Conservation (phyloP, 1,140 invertebrate species). For the Euschistus heros region DNA sequence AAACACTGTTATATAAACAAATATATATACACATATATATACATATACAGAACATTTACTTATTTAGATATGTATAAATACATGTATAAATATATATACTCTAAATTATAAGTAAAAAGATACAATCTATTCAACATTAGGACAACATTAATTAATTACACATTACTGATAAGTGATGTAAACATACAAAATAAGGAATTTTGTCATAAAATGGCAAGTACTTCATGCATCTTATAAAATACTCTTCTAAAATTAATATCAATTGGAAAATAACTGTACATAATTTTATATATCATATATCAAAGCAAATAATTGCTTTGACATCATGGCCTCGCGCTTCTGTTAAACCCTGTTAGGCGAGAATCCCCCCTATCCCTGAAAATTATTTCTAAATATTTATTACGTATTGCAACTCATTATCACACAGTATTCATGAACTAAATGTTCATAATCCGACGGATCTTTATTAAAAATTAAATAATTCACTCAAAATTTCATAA, state of each 20-base stretch:
- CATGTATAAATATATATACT: too few species aligned
- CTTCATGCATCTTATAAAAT: constrained; percentile 17
- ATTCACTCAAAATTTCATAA: background rate
- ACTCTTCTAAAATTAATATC: constrained; percentile 16
- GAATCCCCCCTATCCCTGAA: constrained; percentile 14
- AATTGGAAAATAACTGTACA: constrained; percentile 18
- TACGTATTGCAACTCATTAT: constrained; percentile 15
- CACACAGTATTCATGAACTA: constrained; percentile 2
- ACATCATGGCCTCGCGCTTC: constrained; percentile 5
- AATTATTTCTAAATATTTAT: constrained; percentile 12
- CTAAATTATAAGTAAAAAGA: background rate
- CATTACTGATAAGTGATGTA: constrained; percentile 9
- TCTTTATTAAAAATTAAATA: background rate
- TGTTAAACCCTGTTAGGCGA: constrained; percentile 4
- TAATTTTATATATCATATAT: background rate
- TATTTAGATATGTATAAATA: too few species aligned
- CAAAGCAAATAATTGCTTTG: constrained; percentile 3
- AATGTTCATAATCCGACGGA: background rate
- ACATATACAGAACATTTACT: too few species aligned
- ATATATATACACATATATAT: too few species aligned
- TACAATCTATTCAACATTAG: constrained; percentile 3
- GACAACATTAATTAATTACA: constrained; percentile 2
- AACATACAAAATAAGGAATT: constrained; percentile 15
- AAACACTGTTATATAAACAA: too few species aligned
- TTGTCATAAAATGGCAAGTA: constrained; percentile 18